phyloP scores from a whole-genome alignment of 1,140 invertebrate species.

The Thereuonema tuberculata region DNA sequence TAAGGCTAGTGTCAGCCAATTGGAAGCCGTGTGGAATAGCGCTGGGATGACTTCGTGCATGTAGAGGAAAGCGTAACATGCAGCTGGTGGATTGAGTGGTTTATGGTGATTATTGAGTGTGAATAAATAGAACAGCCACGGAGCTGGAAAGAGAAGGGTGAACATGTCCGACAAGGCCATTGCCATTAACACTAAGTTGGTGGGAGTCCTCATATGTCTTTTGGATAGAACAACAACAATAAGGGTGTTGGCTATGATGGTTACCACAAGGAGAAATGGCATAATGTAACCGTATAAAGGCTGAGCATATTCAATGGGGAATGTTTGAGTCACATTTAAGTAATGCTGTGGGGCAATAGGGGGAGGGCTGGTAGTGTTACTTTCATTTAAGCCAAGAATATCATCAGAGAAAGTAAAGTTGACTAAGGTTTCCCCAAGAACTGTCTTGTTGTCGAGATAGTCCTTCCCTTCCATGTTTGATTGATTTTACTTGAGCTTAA shows the following conservation, averaged over 20 bases:
- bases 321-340: conserved; percentile 3
- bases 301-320: conserved; percentile 46
- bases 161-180: conserved; percentile 90
- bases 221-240: conserved; percentile 57
- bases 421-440: too few relatives aligned
- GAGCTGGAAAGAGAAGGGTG: conserved; percentile 73
- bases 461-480: too few relatives aligned
- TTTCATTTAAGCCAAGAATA: too few relatives aligned
- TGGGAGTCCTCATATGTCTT: conserved; percentile 48
- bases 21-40: conserved; percentile 80
- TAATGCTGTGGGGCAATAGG: too few relatives aligned
- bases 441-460: too few relatives aligned
- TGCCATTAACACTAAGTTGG: conserved; percentile 50
- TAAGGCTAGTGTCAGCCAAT: conserved; percentile 74
- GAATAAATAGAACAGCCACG: conserved; percentile 80
- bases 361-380: too few relatives aligned
- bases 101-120: conserved; percentile 71
- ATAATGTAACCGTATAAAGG: conserved; percentile 57
- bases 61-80: conserved; percentile 60
- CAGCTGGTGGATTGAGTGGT: conserved; percentile 50
- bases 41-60: conserved; percentile 66
- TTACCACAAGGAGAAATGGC: conserved; percentile 69
- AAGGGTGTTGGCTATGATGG: conserved; percentile 77
- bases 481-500: too few relatives aligned
- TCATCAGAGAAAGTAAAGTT: too few relatives aligned